Percentiles rank a stretch among this genome's conserved stretches.
phyloP scores from a whole-genome alignment of 1,140 invertebrate species.

The Trachymyrmex septentrionalis region DNA sequence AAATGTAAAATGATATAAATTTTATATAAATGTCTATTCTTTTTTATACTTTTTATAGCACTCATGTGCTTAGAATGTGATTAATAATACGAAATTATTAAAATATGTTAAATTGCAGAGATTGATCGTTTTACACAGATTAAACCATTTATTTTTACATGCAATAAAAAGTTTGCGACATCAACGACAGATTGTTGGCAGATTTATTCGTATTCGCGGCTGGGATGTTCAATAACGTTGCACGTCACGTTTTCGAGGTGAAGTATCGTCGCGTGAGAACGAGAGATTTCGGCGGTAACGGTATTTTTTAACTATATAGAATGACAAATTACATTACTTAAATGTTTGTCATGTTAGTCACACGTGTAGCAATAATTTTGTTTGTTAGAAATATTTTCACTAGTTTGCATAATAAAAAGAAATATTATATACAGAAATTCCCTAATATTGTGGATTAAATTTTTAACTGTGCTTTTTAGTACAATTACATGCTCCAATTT shows the following conservation, averaged over 20 bases:
- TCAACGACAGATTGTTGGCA: constrained; percentile 28
- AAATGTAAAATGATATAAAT: background rate
- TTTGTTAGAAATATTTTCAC: constrained; percentile 6
- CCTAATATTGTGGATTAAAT: background rate
- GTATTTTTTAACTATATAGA: constrained; percentile 42
- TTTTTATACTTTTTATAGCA: background rate
- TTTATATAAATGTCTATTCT: background rate
- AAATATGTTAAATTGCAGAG: background rate
- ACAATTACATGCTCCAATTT: background rate
- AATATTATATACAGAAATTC: background rate
- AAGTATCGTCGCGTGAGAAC: constrained; percentile 51
- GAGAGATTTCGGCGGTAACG: constrained; percentile 38
- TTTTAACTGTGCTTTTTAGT: background rate
- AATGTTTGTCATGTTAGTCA: constrained; percentile 9
- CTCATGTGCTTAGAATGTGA: background rate
- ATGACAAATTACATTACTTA: constrained; percentile 51
- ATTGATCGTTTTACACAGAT: background rate
- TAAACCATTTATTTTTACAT: constrained; percentile 30
- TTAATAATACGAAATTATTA: background rate
- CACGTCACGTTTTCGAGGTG: constrained; percentile 30
- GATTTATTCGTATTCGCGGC: constrained; percentile 37
- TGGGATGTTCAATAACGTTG: constrained; percentile 51
- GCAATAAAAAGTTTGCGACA: constrained; percentile 32
- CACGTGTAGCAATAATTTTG: constrained; percentile 10
- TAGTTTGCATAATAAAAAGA: background rate